Conservation (phyloP, 1,140 invertebrate genomes). For the Hycleus phaleratus region DNA sequence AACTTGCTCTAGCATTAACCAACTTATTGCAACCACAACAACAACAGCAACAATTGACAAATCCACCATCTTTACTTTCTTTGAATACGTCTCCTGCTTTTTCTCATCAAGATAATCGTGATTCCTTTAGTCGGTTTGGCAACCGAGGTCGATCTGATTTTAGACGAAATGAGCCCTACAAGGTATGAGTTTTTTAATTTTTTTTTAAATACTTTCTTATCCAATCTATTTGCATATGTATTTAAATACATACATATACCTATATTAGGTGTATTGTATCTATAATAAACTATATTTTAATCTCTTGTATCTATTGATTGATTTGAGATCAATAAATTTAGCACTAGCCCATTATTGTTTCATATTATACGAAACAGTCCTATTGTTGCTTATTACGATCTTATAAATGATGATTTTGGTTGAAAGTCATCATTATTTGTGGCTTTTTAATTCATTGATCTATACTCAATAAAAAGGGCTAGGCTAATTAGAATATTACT, state of each 20-base stretch:
- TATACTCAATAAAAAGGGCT: too few species aligned
- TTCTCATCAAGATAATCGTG: conserved; percentile 34
- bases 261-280: too few species aligned
- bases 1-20: conserved; percentile 39
- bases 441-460: too few species aligned
- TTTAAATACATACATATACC: too few species aligned
- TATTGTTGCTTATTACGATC: conserved; percentile 3
- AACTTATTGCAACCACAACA: conserved; percentile 38
- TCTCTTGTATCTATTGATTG: too few species aligned
- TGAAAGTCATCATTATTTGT: conserved; percentile 4
- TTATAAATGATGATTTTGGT: conserved; percentile 1
- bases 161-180: conserved; percentile 39
- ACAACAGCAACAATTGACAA: conserved; percentile 19
- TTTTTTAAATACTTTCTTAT: neutral
- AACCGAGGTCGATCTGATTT: conserved; percentile 37
- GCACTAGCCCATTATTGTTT: too few species aligned
- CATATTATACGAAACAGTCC: neutral
- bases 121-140: conserved; percentile 34
- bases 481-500: too few species aligned
- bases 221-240: neutral
- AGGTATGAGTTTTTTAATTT: conserved; percentile 31
- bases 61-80: conserved; percentile 39
- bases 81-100: conserved; percentile 36
- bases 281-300: too few species aligned
- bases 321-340: too few species aligned